Percentiles rank a stretch among this genome's conserved stretches.
These are phyloP conservation scores for Cephalopterus ornatus DNA, from an alignment of 2,113 vertebrate genomes.

Conservation along the genomic window DNA sequence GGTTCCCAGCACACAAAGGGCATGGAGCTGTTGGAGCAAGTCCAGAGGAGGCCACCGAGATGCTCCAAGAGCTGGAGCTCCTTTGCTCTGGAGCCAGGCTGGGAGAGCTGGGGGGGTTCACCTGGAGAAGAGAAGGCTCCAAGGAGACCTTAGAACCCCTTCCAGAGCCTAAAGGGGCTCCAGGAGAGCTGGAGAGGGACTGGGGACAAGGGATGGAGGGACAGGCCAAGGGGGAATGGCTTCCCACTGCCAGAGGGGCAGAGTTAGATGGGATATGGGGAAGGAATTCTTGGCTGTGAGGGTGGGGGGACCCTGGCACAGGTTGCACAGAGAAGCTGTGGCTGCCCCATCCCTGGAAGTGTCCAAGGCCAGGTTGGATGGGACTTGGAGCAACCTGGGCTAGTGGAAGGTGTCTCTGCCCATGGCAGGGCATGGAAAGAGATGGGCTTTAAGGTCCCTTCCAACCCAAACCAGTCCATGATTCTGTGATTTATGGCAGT, in stretches of 20 bases:
- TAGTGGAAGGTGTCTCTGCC: rapidly evolving
- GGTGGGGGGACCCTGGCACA: background rate
- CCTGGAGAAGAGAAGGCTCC: background rate
- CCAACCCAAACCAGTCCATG: background rate
- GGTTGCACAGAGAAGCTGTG: background rate
- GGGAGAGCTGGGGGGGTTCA: background rate
- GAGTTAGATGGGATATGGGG: rapidly evolving
- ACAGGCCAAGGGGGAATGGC: background rate
- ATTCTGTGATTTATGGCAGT: background rate
- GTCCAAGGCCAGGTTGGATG: rapidly evolving
- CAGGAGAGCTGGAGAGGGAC: background rate
- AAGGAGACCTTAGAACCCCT: background rate
- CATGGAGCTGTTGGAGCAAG: background rate
- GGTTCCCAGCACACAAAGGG: background rate
- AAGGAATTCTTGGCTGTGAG: background rate
- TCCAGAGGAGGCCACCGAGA: rapidly evolving
- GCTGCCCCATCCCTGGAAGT: background rate
- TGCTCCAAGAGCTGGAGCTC: background rate
- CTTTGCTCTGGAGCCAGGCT: background rate
- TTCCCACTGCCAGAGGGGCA: background rate
- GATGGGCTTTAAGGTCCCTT: background rate
- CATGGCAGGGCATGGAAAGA: background rate
- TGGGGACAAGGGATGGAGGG: background rate
- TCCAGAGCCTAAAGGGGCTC: background rate
- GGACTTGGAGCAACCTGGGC: background rate